Conservation (phyloP, 92 coral and sea anemone genomes). For the Phenganax marumi region DNA sequence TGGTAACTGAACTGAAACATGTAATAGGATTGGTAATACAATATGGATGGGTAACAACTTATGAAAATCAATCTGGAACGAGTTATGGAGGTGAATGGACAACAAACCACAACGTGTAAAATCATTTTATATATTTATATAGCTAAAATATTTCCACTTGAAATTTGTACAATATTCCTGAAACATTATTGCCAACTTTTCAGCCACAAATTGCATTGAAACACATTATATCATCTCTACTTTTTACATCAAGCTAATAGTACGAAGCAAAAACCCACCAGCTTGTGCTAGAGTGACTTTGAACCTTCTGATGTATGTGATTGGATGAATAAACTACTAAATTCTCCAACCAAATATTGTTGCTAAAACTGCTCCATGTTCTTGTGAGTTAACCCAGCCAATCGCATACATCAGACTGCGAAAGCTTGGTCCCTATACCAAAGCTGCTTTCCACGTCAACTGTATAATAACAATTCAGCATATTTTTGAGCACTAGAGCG, state of each 20-base stretch:
- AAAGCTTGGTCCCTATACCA: too few species aligned
- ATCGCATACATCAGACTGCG: too few species aligned
- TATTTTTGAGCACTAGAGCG: too few species aligned
- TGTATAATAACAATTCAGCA: too few species aligned
- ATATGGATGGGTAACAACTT: not conserved
- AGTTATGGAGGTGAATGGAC: not conserved
- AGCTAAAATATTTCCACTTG: constrained; percentile 26
- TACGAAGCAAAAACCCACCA: too few species aligned
- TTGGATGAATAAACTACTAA: too few species aligned
- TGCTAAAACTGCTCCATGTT: too few species aligned
- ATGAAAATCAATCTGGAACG: not conserved
- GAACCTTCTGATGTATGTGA: too few species aligned
- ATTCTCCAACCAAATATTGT: too few species aligned
- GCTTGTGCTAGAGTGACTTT: too few species aligned
- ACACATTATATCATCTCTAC: not conserved
- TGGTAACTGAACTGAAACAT: constrained; percentile 1
- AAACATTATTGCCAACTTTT: not conserved
- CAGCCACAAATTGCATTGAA: not conserved
- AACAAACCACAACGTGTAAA: constrained; percentile 4
- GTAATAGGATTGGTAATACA: not conserved
- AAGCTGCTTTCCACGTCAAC: too few species aligned
- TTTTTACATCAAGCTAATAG: not conserved
- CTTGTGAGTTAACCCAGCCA: too few species aligned
- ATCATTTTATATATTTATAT: constrained; percentile 21
- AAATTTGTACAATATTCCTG: constrained; percentile 36